Percentiles rank a stretch among this genome's conserved stretches.
phyloP scores from a whole-genome alignment of 2,113 vertebrate species.

The Corvus hawaiiensis region DNA sequence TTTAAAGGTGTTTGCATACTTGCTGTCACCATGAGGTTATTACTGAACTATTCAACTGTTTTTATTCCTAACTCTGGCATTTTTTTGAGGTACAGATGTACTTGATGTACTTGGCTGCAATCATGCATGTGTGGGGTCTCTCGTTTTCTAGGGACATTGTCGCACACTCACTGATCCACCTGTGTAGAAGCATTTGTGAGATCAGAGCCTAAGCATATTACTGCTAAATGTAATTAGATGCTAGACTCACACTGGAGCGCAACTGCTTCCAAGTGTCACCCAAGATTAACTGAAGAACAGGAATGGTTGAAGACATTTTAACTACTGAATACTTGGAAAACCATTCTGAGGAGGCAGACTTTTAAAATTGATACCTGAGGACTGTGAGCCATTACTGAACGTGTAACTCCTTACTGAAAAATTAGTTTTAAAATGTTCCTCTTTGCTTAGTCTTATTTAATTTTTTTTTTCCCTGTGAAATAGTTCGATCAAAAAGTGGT shows the following conservation, averaged over 20 bases:
- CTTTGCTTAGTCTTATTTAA: background rate
- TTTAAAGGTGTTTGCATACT: background rate
- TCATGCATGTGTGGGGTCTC: background rate
- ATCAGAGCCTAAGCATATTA: constrained; percentile 42
- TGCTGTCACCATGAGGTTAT: background rate
- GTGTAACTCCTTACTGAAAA: background rate
- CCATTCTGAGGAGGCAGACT: background rate
- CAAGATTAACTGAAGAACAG: background rate
- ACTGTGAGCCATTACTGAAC: background rate
- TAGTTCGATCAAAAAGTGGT: background rate
- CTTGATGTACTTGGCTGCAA: background rate
- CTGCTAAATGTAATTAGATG: constrained; percentile 29
- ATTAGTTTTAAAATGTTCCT: background rate
- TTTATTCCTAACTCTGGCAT: background rate
- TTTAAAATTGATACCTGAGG: background rate
- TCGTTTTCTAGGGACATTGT: background rate
- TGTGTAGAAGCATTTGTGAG: background rate
- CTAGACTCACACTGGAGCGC: background rate
- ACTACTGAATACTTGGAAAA: background rate
- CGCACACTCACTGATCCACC: background rate
- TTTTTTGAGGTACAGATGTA: background rate
- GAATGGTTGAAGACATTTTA: background rate
- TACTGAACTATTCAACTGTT: background rate
- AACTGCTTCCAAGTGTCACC: background rate
- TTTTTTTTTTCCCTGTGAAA: background rate